Conservation (phyloP, 2,797 vertebrate species). For the Pangasius macronema region DNA sequence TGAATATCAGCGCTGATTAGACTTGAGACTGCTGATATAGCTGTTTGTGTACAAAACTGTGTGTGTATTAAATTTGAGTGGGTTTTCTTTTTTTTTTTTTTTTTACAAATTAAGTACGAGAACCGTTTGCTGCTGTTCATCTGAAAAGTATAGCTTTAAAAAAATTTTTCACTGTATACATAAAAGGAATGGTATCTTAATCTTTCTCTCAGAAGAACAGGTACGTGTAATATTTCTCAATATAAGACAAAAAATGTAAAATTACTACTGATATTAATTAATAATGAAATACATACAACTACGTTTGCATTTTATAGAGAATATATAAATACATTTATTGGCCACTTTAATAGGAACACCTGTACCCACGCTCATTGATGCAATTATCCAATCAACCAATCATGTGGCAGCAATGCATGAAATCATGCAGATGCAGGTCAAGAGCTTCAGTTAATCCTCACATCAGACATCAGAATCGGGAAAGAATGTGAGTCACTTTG, state of each 20-base stretch:
- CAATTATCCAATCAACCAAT: neutral
- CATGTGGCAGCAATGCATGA: neutral
- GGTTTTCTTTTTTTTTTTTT: neutral
- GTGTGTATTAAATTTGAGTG: neutral
- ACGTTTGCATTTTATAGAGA: neutral
- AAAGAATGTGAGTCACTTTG: neutral
- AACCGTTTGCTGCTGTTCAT: neutral
- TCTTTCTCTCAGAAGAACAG: neutral
- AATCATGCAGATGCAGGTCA: neutral
- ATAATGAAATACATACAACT: neutral
- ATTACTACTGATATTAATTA: neutral
- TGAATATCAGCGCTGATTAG: slow-evolving; percentile 20
- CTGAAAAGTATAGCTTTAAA: neutral
- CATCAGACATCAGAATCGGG: neutral
- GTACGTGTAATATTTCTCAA: neutral
- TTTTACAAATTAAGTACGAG: neutral
- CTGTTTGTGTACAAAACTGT: neutral
- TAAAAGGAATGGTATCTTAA: neutral
- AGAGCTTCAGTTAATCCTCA: neutral
- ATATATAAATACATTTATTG: neutral
- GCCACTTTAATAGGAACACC: neutral
- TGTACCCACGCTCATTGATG: too few species aligned
- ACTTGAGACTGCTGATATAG: neutral
- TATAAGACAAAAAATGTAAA: neutral
- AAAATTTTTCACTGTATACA: neutral